phyloP scores from a whole-genome alignment of 2,113 vertebrate genomes.

The Plecotus auritus region DNA sequence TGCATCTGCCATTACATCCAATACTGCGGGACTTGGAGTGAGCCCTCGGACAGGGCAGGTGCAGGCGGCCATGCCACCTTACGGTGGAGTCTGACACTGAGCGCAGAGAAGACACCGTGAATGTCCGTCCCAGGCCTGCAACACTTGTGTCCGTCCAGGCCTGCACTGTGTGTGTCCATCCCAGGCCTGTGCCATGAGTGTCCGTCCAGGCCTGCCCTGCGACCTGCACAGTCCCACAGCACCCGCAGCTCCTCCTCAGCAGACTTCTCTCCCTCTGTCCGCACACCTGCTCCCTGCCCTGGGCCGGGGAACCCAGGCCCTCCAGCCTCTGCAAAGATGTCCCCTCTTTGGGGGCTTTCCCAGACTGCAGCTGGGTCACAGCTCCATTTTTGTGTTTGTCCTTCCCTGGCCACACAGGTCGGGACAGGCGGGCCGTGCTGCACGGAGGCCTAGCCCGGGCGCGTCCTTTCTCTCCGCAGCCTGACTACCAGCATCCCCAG shows the following conservation, averaged over 20 bases:
- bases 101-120: too few relatives aligned
- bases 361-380: background rate
- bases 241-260: too few relatives aligned
- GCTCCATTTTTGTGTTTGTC: too few relatives aligned
- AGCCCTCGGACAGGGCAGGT: background rate
- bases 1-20: background rate
- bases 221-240: too few relatives aligned
- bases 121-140: too few relatives aligned
- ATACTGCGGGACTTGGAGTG: background rate
- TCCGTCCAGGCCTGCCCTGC: too few relatives aligned
- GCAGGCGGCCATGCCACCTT: accelerated
- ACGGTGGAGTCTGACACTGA: too few relatives aligned
- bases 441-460: background rate
- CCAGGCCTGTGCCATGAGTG: too few relatives aligned
- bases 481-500: too few relatives aligned
- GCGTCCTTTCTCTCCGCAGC: background rate
- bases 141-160: too few relatives aligned
- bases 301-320: background rate
- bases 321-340: background rate
- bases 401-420: background rate
- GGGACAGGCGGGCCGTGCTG: background rate
- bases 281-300: background rate
- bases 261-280: background rate
- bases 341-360: background rate
- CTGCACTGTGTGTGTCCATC: too few relatives aligned